Conservation (phyloP, 2,888 invertebrate genomes). For the Orchesellides sinensis region DNA sequence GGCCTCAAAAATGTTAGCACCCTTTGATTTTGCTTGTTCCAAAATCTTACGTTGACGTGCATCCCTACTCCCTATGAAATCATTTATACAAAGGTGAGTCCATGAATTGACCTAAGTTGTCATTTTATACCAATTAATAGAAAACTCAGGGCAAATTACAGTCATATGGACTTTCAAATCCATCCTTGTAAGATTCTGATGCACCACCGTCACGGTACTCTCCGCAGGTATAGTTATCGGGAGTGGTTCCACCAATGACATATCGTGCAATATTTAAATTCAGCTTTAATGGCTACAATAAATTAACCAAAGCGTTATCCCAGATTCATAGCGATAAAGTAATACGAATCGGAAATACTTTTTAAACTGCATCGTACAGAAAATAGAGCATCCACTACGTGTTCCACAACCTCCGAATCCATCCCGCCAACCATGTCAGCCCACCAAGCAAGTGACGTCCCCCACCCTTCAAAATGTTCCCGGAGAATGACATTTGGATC, state of each 20-base stretch:
- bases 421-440: constrained; percentile 72
- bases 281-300: constrained; percentile 64
- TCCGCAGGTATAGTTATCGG: constrained; percentile 62
- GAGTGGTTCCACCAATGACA: constrained; percentile 73
- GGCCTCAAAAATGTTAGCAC: constrained; percentile 71
- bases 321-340: no score
- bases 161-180: constrained; percentile 58
- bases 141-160: constrained; percentile 58
- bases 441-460: constrained; percentile 73
- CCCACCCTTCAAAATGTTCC: constrained; percentile 71
- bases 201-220: constrained; percentile 68
- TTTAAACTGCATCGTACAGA: no score
- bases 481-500: constrained; percentile 62
- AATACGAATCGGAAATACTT: no score
- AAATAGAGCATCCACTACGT: constrained; percentile 67
- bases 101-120: neutral
- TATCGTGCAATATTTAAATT: constrained; percentile 73
- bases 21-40: constrained; percentile 54
- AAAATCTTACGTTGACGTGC: constrained; percentile 64
- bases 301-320: no score
- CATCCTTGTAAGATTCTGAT: constrained; percentile 69
- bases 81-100: neutral
- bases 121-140: neutral
- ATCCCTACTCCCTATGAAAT: constrained; percentile 68
- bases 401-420: constrained; percentile 63